Percentiles rank a stretch among this genome's conserved stretches.
phyloP scores from a whole-genome alignment of 2,888 invertebrate species.

The Drosophila merina region DNA sequence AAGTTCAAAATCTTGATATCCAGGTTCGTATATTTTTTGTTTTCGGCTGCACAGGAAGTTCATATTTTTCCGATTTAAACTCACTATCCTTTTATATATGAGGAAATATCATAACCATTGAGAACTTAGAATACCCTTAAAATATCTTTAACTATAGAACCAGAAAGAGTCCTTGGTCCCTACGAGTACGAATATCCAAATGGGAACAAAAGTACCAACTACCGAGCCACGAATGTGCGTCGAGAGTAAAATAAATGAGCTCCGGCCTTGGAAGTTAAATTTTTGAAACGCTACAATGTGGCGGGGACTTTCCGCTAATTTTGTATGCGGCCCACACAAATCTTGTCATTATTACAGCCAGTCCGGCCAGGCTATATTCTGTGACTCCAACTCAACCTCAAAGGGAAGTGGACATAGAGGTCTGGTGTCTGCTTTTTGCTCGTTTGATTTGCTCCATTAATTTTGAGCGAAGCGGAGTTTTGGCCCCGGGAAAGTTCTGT shows the following conservation, averaged over 20 bases:
- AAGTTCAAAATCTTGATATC: slow-evolving; percentile 43
- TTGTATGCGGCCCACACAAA: slow-evolving; percentile 74
- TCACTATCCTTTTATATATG: slow-evolving; percentile 58
- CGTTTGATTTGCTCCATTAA: slow-evolving; percentile 75
- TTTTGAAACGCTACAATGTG: slow-evolving; percentile 15
- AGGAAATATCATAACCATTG: not conserved
- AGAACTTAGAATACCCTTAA: not conserved
- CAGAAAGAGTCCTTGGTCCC: no score
- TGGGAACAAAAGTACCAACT: slow-evolving; percentile 4
- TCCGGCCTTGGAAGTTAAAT: slow-evolving; percentile 39
- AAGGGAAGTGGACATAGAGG: slow-evolving; percentile 26
- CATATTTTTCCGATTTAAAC: slow-evolving; percentile 62
- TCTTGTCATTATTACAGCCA: slow-evolving; percentile 73
- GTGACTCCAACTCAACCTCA: slow-evolving; percentile 8
- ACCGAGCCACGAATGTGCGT: slow-evolving; percentile 29
- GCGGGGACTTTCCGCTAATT: slow-evolving; percentile 57
- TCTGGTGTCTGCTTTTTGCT: slow-evolving; percentile 56
- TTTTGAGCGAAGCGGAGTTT: slow-evolving; percentile 54
- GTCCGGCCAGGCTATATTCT: not conserved
- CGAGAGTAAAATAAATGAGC: slow-evolving; percentile 45
- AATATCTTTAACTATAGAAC: not conserved
- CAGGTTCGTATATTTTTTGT: slow-evolving; percentile 7
- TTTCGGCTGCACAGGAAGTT: slow-evolving; percentile 52
- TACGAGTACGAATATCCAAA: not conserved
- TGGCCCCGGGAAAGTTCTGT: slow-evolving; percentile 63